phyloP scores from a whole-genome alignment of 2,888 invertebrate species.

The Leptopilina drosophilae region DNA sequence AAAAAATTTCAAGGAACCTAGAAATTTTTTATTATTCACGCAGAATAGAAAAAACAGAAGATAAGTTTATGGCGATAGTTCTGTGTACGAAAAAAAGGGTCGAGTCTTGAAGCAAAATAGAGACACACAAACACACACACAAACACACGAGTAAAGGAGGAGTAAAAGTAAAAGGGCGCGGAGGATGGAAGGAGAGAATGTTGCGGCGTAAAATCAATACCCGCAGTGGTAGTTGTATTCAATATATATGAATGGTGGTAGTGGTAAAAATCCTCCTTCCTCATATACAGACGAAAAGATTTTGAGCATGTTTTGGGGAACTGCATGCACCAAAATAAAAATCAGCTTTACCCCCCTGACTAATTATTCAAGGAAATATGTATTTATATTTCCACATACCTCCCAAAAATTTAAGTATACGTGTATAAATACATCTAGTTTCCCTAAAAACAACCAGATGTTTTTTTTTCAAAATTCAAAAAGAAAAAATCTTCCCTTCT shows the following conservation, averaged over 20 bases:
- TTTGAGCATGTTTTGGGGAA: slow-evolving; percentile 3
- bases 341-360: not conserved
- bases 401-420: too few species aligned
- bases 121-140: not conserved
- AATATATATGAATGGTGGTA: slow-evolving; percentile 41
- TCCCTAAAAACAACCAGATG: too few species aligned
- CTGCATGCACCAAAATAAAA: slow-evolving; percentile 31
- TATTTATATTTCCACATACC: too few species aligned
- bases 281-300: slow-evolving; percentile 40
- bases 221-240: slow-evolving; percentile 49
- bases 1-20: not conserved
- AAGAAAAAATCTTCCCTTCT: too few species aligned
- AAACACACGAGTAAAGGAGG: not conserved
- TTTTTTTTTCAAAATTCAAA: too few species aligned
- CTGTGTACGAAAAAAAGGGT: not conserved
- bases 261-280: slow-evolving; percentile 35
- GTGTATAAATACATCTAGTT: too few species aligned
- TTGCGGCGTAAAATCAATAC: slow-evolving; percentile 69
- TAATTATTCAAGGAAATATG: too few species aligned
- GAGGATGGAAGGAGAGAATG: slow-evolving; percentile 55
- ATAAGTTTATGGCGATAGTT: not conserved
- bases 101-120: not conserved
- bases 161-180: slow-evolving; percentile 47
- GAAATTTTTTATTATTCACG: not conserved
- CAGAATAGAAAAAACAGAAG: not conserved